phyloP scores from a whole-genome alignment of 30 jellyfish, hydroid and myxozoan genomes.

The Clytia hemisphaerica region DNA sequence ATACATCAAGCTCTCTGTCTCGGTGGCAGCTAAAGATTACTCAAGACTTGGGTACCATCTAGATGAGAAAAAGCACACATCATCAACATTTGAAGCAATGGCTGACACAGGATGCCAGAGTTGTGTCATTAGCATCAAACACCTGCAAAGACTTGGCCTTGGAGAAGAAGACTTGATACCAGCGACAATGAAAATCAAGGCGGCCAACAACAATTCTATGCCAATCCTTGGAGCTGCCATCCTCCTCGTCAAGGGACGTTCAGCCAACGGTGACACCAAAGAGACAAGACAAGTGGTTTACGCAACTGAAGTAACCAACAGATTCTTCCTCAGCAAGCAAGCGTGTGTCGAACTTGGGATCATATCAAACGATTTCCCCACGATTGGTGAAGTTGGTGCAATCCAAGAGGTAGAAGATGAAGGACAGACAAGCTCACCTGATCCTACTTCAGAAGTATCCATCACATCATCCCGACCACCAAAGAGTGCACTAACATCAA shows the following conservation, averaged over 20 bases:
- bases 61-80: background rate
- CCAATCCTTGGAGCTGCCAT: background rate
- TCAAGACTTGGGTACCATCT: background rate
- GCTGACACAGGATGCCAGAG: conserved; percentile 1
- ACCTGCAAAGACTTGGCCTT: conserved; percentile 4
- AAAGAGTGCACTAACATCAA: background rate
- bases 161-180: conserved; percentile 11
- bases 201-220: conserved; percentile 5
- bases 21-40: background rate
- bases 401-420: background rate
- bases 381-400: conserved; percentile 19
- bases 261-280: background rate
- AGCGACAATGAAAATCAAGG: background rate
- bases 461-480: background rate
- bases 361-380: background rate
- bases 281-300: background rate
- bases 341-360: background rate
- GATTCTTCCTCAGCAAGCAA: background rate
- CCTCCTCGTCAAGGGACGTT: background rate
- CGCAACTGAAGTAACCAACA: background rate
- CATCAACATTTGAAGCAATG: background rate
- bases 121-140: background rate
- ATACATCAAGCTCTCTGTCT: background rate
- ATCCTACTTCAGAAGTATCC: background rate
- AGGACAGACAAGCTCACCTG: background rate